Evolutionary conservation across 1,140 invertebrate species (phyloP).

Genomic region (Drosophila ogumai): DNA sequence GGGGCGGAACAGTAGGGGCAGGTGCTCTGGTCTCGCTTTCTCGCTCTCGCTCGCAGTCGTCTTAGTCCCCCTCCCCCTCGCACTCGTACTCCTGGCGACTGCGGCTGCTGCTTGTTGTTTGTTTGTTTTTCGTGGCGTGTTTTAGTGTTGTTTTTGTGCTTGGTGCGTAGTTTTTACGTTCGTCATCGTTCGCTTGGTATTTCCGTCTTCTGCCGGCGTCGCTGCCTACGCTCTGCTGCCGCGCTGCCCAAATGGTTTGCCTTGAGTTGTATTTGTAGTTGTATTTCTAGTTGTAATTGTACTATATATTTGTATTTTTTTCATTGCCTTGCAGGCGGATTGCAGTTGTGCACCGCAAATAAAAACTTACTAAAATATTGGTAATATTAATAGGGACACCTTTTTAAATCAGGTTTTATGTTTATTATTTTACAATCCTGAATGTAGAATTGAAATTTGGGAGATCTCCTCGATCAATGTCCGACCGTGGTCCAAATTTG

Average conservation of each 20-base stretch:
- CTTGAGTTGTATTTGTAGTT: slow-evolving; percentile 55
- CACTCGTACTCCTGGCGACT: slow-evolving; percentile 3
- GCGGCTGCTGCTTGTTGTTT: slow-evolving; percentile 61
- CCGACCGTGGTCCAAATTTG: too few species aligned
- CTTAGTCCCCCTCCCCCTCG: neutral
- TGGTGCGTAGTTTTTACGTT: slow-evolving; percentile 82
- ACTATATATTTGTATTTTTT: slow-evolving; percentile 63
- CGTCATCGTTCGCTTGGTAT: slow-evolving; percentile 80
- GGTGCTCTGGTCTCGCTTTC: slow-evolving; percentile 55
- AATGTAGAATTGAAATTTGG: too few species aligned
- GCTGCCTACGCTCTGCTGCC: slow-evolving; percentile 27
- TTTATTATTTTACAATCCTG: too few species aligned
- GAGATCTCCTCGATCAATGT: too few species aligned
- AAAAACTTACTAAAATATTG: neutral
- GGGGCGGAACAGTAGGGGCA: slow-evolving; percentile 45
- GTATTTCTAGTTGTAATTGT: slow-evolving; percentile 40
- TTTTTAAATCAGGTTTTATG: too few species aligned
- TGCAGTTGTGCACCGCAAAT: slow-evolving; percentile 57
- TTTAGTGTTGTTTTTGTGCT: slow-evolving; percentile 75
- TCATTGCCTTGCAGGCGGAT: slow-evolving; percentile 57
- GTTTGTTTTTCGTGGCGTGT: slow-evolving; percentile 82
- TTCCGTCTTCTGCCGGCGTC: slow-evolving; percentile 74
- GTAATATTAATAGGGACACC: neutral
- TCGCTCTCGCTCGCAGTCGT: slow-evolving; percentile 16
- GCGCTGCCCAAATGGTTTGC: slow-evolving; percentile 52